Conservation (phyloP, 2,797 vertebrate genomes). For the Brachyalestes nurse region DNA sequence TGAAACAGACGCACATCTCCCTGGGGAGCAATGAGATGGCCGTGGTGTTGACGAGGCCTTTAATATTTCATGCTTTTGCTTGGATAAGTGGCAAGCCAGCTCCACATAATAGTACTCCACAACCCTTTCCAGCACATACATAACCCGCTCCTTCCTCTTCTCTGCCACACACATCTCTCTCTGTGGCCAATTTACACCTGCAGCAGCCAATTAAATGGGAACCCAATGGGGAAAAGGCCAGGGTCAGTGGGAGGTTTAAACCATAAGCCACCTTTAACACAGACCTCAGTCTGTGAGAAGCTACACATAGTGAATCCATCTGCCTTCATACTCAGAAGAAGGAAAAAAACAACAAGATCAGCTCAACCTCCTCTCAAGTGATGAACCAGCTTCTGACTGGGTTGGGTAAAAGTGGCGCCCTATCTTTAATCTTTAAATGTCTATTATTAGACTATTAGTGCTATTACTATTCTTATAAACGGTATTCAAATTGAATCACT, state of each 20-base stretch:
- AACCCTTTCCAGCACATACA: slow-evolving; percentile 31
- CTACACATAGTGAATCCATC: slow-evolving; percentile 4
- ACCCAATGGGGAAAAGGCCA: slow-evolving; percentile 32
- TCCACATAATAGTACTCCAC: slow-evolving; percentile 13
- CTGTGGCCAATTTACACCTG: slow-evolving; percentile 16
- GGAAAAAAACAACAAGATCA: slow-evolving; percentile 15
- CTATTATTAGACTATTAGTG: neutral
- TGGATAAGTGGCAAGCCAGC: slow-evolving; percentile 22
- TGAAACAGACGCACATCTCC: slow-evolving; percentile 40
- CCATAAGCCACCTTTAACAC: slow-evolving; percentile 38
- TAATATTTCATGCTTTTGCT: slow-evolving; percentile 49
- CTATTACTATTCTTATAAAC: neutral
- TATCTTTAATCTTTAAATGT: slow-evolving; percentile 8
- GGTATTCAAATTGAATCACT: too few relatives aligned
- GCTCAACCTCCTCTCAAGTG: slow-evolving; percentile 22
- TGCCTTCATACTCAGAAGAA: neutral
- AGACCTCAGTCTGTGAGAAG: slow-evolving; percentile 37
- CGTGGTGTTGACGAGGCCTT: slow-evolving; percentile 45
- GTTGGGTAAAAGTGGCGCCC: slow-evolving; percentile 28
- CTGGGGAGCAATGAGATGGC: slow-evolving; percentile 35
- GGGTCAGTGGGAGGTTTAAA: slow-evolving; percentile 28
- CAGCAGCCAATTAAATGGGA: slow-evolving; percentile 51
- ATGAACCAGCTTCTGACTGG: slow-evolving; percentile 25
- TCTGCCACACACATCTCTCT: slow-evolving; percentile 13
- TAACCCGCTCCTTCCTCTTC: neutral